Base-by-base conservation (phyloP, 1,140 invertebrate genomes). In the Cryptotermes secundus region DNA sequence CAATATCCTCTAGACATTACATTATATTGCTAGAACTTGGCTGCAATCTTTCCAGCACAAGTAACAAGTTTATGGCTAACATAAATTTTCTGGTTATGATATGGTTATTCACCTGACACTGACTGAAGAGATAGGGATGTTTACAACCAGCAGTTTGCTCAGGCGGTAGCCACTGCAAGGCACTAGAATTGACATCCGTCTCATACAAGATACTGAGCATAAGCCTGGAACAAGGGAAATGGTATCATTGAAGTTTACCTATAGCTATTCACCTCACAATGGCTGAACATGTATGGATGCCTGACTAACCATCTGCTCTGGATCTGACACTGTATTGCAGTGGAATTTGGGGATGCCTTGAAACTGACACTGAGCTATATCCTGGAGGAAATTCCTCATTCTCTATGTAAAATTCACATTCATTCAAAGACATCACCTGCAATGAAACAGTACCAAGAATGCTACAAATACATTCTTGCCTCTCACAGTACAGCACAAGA, bases 71-170 rank as follows among this genome's bases (percentile, higher is more conserved):
- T 42, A 81, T 36, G 22, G 34, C 34, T 12, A 34, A 53, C 65
- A 53, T 83, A 34, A 10, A 72, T 14, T n/a, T 72, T n/a, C 53
- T 42, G 24, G 49, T 34, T 22, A 36, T 34, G 34, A 26, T 22
- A 34, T 72, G 59, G n/a, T 26, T 59, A 84, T 79, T 89, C 91
- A 96, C 95, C 92, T 97, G 94, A 90, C 96, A 98, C 89, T 99
- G 97, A 86, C 96, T 98, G 90, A 96, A 99, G 85, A 99, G 88
- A 89, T 96, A 99, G 1, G 98, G 97, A 87, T 96, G 92, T 86
- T 93, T 92, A 90, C 96, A 96, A 79, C 97, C 97, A 12, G 95
- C 93, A 26, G 98, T 99, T 91, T 98, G 97, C 86, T 95, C 92
- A 22, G 96, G 93, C 83, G 92, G 92, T 49, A 99, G 88, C 97